These are phyloP conservation scores for Drosophila maculinotata DNA, from an alignment of 2,888 invertebrate species.

Conservation along the genomic window DNA sequence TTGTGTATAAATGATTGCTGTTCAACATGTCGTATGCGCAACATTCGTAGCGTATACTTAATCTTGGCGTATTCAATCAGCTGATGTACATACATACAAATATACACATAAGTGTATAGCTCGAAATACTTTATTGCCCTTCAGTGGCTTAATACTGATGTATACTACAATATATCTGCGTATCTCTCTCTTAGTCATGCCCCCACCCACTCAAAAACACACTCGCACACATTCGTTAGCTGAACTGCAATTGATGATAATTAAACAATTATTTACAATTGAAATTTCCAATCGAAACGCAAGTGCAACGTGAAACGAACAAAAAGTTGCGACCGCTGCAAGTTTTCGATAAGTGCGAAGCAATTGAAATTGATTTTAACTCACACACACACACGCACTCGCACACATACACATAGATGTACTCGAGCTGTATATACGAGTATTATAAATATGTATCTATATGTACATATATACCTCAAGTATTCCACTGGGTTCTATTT, in stretches of 20 bases:
- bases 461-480: slow-evolving; percentile 12
- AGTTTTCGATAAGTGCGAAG: slow-evolving; percentile 56
- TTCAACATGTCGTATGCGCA: slow-evolving; percentile 22
- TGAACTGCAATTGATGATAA: slow-evolving; percentile 68
- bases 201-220: background rate
- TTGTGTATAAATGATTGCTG: slow-evolving; percentile 3
- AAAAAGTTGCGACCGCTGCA: slow-evolving; percentile 4
- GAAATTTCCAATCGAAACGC: slow-evolving; percentile 66
- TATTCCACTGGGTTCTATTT: slow-evolving; percentile 57
- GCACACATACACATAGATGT: slow-evolving; percentile 9
- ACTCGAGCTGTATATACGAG: slow-evolving; percentile 6
- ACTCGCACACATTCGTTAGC: slow-evolving; percentile 1
- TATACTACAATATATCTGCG: no score
- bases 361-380: slow-evolving; percentile 74
- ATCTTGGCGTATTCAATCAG: slow-evolving; percentile 9
- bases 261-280: slow-evolving; percentile 73
- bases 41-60: slow-evolving; percentile 18
- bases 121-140: background rate
- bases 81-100: background rate
- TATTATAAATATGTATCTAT: slow-evolving; percentile 1
- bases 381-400: slow-evolving; percentile 11
- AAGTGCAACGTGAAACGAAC: slow-evolving; percentile 45
- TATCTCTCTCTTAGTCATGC: slow-evolving; percentile 1
- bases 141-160: background rate
- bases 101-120: background rate